Evolutionary conservation across 2,888 invertebrate genomes (phyloP).

Genomic region (Drosophila testacea): DNA sequence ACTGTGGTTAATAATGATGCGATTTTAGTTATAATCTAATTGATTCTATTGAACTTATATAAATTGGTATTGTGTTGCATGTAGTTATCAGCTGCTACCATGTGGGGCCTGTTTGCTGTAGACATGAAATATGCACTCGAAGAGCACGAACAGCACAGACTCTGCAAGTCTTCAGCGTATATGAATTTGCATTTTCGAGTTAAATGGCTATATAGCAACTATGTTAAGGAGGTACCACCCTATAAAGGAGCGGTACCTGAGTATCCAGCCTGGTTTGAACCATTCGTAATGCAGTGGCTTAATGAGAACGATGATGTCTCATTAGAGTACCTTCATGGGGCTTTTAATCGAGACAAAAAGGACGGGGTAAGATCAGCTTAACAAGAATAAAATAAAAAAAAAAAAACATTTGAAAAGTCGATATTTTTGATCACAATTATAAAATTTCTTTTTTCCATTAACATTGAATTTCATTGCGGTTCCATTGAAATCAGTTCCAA

Average conservation of each 20-base stretch:
- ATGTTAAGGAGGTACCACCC: slow-evolving; percentile 98
- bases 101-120: slow-evolving; percentile 98
- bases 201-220: slow-evolving; percentile 99
- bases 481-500: slow-evolving; percentile 92
- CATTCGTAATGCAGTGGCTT: slow-evolving; percentile 99
- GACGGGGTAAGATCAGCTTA: slow-evolving; percentile 89
- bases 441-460: background rate
- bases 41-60: background rate
- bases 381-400: background rate
- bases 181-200: slow-evolving; percentile 99
- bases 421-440: background rate
- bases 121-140: slow-evolving; percentile 99
- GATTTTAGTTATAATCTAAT: background rate
- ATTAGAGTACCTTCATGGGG: slow-evolving; percentile 98
- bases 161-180: slow-evolving; percentile 99
- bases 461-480: slow-evolving; percentile 8
- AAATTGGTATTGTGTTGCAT: slow-evolving; percentile 51
- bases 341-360: slow-evolving; percentile 98
- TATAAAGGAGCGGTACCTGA: slow-evolving; percentile 99
- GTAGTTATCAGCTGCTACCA: slow-evolving; percentile 97
- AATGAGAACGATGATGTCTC: slow-evolving; percentile 99
- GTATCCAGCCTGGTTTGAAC: slow-evolving; percentile 99
- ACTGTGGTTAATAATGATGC: background rate
- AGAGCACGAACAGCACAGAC: slow-evolving; percentile 97
- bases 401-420: background rate